Evolutionary conservation across 1,140 invertebrate genomes (phyloP).

Genomic region (Liolophura sinensis): DNA sequence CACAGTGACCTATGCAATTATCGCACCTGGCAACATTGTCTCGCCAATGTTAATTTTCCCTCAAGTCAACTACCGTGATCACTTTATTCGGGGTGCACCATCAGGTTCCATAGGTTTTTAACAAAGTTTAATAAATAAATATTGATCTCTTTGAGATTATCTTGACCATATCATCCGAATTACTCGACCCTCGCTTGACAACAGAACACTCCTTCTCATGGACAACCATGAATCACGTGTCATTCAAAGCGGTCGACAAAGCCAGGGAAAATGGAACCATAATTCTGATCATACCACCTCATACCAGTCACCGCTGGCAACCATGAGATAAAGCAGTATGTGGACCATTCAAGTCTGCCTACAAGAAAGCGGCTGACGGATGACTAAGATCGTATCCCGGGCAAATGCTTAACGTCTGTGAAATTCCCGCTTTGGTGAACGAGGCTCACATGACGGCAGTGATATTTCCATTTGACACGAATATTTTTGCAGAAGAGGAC

Average conservation of each 20-base stretch:
- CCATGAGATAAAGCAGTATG: constrained; percentile 20
- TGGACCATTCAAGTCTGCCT: constrained; percentile 26
- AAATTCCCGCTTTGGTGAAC: constrained; percentile 40
- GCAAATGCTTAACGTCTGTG: constrained; percentile 60
- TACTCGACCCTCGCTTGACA: constrained; percentile 36
- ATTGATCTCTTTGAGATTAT: constrained; percentile 37
- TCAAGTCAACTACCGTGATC: constrained; percentile 26
- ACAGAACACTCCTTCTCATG: constrained; percentile 16
- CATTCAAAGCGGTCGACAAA: constrained; percentile 33
- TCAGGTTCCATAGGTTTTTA: constrained; percentile 16
- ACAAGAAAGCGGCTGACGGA: constrained; percentile 56
- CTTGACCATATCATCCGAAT: constrained; percentile 57
- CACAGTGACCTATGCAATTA: constrained; percentile 35
- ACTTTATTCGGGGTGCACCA: constrained; percentile 54
- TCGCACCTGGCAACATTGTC: constrained; percentile 29
- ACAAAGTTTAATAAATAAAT: constrained; percentile 11
- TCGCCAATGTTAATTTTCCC: constrained; percentile 46
- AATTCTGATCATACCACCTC: constrained; percentile 24
- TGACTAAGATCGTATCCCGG: constrained; percentile 58
- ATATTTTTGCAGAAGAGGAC: constrained; percentile 8
- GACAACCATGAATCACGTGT: constrained; percentile 28
- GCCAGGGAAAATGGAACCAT: constrained; percentile 27
- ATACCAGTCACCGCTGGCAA: constrained; percentile 23
- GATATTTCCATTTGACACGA: constrained; percentile 5
- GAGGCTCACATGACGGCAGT: constrained; percentile 5